Conservation (phyloP, 2,888 invertebrate genomes). For the Pantelozetes paolii region DNA sequence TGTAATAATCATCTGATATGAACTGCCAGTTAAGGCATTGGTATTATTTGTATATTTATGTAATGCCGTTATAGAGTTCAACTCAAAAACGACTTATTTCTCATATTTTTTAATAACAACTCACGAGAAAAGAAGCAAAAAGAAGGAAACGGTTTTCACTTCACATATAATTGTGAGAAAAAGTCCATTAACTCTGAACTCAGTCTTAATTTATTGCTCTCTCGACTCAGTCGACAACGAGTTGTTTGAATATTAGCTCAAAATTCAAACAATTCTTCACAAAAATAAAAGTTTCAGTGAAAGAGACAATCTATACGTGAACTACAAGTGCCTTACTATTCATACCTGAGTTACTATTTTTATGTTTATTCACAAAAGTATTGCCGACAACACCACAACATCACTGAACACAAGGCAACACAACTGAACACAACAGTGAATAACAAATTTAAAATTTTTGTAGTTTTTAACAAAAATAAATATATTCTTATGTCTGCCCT, state of each 20-base stretch:
- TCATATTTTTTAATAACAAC: conserved; percentile 26
- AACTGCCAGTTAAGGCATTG: not conserved
- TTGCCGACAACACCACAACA: not conserved
- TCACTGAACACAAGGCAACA: not conserved
- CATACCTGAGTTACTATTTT: conserved; percentile 29
- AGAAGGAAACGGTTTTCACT: conserved; percentile 8
- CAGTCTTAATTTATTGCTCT: not conserved
- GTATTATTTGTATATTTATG: conserved; percentile 12
- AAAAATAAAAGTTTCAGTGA: not conserved
- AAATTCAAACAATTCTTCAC: not conserved
- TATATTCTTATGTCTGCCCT: conserved; percentile 2
- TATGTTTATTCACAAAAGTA: conserved; percentile 18
- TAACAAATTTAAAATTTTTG: not conserved
- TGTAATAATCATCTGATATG: not conserved
- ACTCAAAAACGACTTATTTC: not conserved
- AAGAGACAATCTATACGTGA: not conserved
- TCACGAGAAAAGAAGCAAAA: not conserved
- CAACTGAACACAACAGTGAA: not conserved
- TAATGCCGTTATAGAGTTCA: not conserved
- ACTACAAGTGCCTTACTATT: not conserved
- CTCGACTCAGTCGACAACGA: conserved; percentile 17
- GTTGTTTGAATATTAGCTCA: conserved; percentile 17
- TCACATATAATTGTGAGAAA: conserved; percentile 13
- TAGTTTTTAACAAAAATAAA: conserved; percentile 1
- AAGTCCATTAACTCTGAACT: not conserved